phyloP scores from a whole-genome alignment of 2,113 vertebrate species.

The Herpetotheres cachinnans region DNA sequence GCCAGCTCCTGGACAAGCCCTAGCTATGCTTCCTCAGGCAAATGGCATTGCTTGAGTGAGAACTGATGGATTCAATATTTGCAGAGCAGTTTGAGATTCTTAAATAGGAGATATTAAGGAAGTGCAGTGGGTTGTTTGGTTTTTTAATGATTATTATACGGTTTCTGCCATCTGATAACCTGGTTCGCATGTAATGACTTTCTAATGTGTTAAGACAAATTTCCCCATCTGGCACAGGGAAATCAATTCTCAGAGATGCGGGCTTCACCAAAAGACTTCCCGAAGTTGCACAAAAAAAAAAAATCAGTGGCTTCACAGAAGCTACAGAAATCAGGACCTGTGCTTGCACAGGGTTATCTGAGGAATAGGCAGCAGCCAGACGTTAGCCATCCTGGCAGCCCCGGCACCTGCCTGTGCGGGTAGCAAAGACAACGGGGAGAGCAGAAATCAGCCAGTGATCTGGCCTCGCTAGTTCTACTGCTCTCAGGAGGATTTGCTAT shows the following conservation, averaged over 20 bases:
- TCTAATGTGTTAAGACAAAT: neutral
- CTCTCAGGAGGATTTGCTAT: neutral
- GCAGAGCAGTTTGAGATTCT: neutral
- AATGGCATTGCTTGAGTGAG: neutral
- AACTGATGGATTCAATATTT: neutral
- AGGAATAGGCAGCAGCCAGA: neutral
- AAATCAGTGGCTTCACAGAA: neutral
- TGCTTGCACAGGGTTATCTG: accelerated
- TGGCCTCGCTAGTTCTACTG: neutral
- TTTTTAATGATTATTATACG: neutral
- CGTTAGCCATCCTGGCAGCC: accelerated
- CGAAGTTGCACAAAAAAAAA: neutral
- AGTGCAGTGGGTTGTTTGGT: accelerated
- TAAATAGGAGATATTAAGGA: neutral
- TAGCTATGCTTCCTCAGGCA: neutral
- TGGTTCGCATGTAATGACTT: neutral
- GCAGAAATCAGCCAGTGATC: neutral
- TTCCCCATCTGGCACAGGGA: neutral
- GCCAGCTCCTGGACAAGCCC: neutral
- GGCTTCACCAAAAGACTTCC: neutral
- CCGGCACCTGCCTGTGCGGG: accelerated
- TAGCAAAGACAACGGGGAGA: neutral
- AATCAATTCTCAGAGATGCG: neutral
- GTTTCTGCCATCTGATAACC: neutral
- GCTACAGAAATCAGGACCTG: neutral